phyloP scores from a whole-genome alignment of 2,888 invertebrate species.

The Drosophila dives region DNA sequence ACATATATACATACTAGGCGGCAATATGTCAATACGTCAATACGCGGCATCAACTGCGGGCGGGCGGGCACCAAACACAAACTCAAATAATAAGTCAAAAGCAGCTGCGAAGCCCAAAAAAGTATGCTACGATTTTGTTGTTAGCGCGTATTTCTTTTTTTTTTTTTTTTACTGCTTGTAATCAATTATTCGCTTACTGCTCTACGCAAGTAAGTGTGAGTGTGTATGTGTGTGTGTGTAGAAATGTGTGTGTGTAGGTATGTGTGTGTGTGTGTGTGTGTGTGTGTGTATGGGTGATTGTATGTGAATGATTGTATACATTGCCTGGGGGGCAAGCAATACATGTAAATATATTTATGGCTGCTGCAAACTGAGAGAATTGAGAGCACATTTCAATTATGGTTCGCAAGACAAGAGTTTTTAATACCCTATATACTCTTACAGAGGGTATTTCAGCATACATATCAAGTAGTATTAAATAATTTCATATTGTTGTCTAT shows the following conservation, averaged over 20 bases:
- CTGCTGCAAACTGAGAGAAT: slow-evolving; percentile 15
- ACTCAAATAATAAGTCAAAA: slow-evolving; percentile 40
- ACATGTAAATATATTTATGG: slow-evolving; percentile 19
- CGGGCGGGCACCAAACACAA: slow-evolving; percentile 37
- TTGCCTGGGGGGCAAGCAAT: slow-evolving; percentile 28
- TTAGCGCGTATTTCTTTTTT: neutral
- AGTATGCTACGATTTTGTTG: slow-evolving; percentile 70
- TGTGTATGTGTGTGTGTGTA: neutral
- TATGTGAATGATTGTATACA: slow-evolving; percentile 35
- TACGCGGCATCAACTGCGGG: slow-evolving; percentile 39
- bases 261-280: neutral
- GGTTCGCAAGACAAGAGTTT: slow-evolving; percentile 9
- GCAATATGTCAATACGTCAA: slow-evolving; percentile 30
- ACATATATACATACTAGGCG: slow-evolving; percentile 4
- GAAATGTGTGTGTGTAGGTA: too few species aligned
- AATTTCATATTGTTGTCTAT: too few species aligned
- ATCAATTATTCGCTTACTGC: slow-evolving; percentile 62
- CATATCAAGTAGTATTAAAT: neutral
- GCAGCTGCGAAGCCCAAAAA: slow-evolving; percentile 72
- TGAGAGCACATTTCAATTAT: slow-evolving; percentile 45
- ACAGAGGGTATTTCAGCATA: neutral
- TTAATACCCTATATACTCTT: slow-evolving; percentile 7
- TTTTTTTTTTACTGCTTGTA: slow-evolving; percentile 57
- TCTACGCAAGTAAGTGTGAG: slow-evolving; percentile 21
- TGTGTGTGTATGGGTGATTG: slow-evolving; percentile 13